Base-by-base conservation (phyloP, 1,140 invertebrate species). In the Rhagoletis zephyria region DNA sequence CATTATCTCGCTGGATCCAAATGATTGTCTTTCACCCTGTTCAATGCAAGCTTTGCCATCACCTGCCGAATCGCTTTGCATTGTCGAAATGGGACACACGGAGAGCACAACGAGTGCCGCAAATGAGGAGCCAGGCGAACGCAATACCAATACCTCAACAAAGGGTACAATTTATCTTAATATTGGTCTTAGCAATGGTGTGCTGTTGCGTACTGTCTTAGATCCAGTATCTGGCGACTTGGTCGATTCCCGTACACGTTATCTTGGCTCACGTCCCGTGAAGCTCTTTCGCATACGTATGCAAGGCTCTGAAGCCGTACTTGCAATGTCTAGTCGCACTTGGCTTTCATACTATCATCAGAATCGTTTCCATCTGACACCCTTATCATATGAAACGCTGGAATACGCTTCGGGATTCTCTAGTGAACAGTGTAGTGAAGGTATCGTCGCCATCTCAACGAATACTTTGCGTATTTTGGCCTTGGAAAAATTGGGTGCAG, bases 321-420 rank as follows among this genome's bases (percentile, higher is more conserved):
- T 99, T 9, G 99, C 99, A 1, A 98, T 99, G 95, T 99, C 98
- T 1, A 99, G 98, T 89, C 95, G 99, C 88, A 98, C 98, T 0
- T 99, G 99, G 99, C 94, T 99, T 1, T 98, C 98, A 93, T 99
- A 99, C 91, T 98, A 98, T 89, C 99, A 99, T 93, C 99, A 99
- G 93, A 99, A 98, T 94, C 94, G 97, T 74, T 98, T 98, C 91
- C 98, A 99, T 94, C 94, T 99, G 9, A 99, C 98, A 0, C 98
- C 98, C 1, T 93, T 99, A 0, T 99, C 98, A 0, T 99, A 99
- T 91, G 98, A 99, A 93, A 97, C 97, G 74, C 93, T 99, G 40
- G 99, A 99, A 92, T 99, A 98, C 94, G 99, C 99, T 0, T 98
- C 98, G 0, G 98, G 98, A 12, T 99, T 92, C 87, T 93, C 94